phyloP scores from a whole-genome alignment of 2,113 vertebrate species.

The Thomomys bottae region DNA sequence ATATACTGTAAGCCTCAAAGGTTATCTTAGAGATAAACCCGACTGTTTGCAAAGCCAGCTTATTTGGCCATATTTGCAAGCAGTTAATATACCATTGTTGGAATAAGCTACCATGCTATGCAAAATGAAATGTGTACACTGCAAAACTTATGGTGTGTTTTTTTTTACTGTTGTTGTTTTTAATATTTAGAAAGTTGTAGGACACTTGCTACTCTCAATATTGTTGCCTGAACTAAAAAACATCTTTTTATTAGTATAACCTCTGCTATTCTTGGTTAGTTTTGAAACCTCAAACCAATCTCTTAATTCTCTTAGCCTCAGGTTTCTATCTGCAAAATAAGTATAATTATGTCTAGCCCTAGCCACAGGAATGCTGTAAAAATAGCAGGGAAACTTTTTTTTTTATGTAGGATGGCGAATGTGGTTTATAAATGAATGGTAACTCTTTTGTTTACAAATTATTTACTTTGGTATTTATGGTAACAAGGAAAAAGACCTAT shows the following conservation, averaged over 20 bases:
- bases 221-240: conserved; percentile 44
- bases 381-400: conserved; percentile 53
- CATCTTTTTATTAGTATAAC: conserved; percentile 60
- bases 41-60: conserved; percentile 43
- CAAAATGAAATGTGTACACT: background rate
- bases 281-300: conserved; percentile 72
- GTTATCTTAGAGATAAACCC: conserved; percentile 30
- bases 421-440: conserved; percentile 56
- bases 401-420: conserved; percentile 58
- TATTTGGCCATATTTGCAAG: no score
- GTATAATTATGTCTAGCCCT: conserved; percentile 61
- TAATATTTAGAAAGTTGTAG: conserved; percentile 12
- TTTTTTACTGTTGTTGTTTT: background rate
- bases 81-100: conserved; percentile 31
- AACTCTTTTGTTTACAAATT: conserved; percentile 61
- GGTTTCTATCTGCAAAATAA: conserved; percentile 74
- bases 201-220: conserved; percentile 57
- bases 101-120: conserved; percentile 26
- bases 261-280: conserved; percentile 64
- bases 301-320: conserved; percentile 65
- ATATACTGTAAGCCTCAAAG: background rate
- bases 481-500: conserved; percentile 28
- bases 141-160: background rate
- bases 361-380: conserved; percentile 73
- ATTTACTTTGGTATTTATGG: conserved; percentile 54